Evolutionary conservation across 2,888 invertebrate genomes (phyloP), one percentile per base, ranked within the genome.

Genomic region (Platycheirus albimanus): DNA sequence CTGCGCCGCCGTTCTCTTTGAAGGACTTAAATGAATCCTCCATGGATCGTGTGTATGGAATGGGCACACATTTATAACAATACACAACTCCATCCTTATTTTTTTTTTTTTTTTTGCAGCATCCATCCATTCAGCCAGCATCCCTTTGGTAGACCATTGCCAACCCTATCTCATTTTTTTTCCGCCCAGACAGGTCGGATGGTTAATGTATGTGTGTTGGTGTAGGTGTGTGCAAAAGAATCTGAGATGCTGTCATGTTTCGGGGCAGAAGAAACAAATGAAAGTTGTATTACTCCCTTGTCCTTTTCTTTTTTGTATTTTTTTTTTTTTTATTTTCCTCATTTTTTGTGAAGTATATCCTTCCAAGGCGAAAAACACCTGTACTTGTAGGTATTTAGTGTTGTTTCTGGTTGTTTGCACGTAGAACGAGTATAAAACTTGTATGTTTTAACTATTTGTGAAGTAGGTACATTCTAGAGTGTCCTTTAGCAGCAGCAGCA

Each of bases 61-160:
- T 47, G 83, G 33, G 72, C 58, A 69, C 78, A 83, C 78, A 78
- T 78, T 83, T 83, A 69, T 78, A 78, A 83, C 78, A 78, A 78
- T 83, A 74, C 69, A 63, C 15, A 56, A 72, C 38, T 66, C 38
- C 63, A 64, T 20, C 13, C 8, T 24, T 61, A 45, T 72, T 54
- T 45, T 33, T 66, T 41, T 33, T 5, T 41, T 51, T 38, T 41
- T 20, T 43, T 61, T 41, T 28, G 15, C n/a, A n/a, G n/a, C 15
- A 45, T 49, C 33, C 20, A 64, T 51, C 47, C 36, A 47, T 64
- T 64, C 64, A 61, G 19, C n/a, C 28, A 13, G 61, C 30, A 19
- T 28, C 52, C 38, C 52, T 24, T 52, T 15, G 66, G 70, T 30
- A 41, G 52, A 63, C 61, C 41, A 54, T 63, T 63, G 17, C 69